phyloP scores from a whole-genome alignment of 2,888 invertebrate species.

The Therioaphis trifolii region DNA sequence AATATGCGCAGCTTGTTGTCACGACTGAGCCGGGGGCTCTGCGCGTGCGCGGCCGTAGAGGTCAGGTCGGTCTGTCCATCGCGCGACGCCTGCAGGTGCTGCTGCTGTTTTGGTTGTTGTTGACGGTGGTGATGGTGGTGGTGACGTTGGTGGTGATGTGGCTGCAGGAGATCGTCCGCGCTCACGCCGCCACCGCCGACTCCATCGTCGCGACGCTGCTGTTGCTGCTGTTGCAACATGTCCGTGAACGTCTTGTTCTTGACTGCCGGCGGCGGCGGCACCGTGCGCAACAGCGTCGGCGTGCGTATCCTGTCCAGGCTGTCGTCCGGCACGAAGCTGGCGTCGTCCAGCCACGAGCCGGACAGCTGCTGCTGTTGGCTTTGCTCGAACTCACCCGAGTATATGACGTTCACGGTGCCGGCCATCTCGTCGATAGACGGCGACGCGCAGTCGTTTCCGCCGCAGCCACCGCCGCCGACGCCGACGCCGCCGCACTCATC shows the following conservation, averaged over 20 bases:
- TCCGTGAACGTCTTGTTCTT: conserved; percentile 52
- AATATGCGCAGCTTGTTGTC: conserved; percentile 67
- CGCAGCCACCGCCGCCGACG: conserved; percentile 57
- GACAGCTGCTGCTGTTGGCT: conserved; percentile 63
- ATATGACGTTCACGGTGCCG: conserved; percentile 67
- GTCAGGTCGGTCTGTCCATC: conserved; percentile 61
- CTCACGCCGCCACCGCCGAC: not conserved
- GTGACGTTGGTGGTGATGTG: conserved; percentile 9
- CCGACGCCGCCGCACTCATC: conserved; percentile 64
- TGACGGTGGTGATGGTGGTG: conserved; percentile 40
- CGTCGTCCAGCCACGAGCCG: conserved; percentile 61
- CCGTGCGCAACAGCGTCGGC: conserved; percentile 58
- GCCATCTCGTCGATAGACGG: conserved; percentile 61
- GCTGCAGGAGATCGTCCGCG: conserved; percentile 1
- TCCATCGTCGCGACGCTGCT: conserved; percentile 49
- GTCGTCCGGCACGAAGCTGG: conserved; percentile 40
- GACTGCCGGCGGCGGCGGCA: conserved; percentile 50
- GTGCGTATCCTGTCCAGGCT: conserved; percentile 61
- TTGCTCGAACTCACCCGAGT: conserved; percentile 67
- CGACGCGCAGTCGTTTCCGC: conserved; percentile 62
- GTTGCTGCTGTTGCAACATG: no score
- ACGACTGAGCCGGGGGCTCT: conserved; percentile 66
- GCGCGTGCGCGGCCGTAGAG: conserved; percentile 63
- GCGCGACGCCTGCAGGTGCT: no score
- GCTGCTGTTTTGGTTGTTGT: no score